phyloP scores from a whole-genome alignment of 2,113 vertebrate genomes.

The Elachura formosa region DNA sequence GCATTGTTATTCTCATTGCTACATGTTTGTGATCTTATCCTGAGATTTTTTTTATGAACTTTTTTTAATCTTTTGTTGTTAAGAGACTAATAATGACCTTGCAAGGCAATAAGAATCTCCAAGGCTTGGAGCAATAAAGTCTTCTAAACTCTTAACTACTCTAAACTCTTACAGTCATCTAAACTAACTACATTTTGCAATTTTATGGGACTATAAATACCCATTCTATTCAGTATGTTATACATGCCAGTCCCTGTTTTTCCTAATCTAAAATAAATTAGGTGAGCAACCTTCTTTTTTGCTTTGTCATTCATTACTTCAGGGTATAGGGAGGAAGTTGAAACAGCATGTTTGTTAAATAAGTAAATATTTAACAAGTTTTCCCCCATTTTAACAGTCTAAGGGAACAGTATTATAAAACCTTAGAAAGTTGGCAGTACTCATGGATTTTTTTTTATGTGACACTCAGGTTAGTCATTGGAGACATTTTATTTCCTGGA shows the following conservation, averaged over 20 bases:
- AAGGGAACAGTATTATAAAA: background rate
- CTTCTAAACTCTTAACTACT: background rate
- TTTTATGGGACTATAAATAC: constrained; percentile 24
- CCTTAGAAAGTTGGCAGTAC: background rate
- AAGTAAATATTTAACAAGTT: constrained; percentile 20
- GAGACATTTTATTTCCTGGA: background rate
- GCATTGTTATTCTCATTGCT: background rate
- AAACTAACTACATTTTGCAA: background rate
- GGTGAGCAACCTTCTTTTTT: background rate
- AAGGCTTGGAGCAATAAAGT: constrained; percentile 13
- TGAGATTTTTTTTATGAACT: background rate
- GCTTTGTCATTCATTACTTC: background rate
- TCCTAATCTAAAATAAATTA: background rate
- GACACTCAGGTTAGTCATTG: background rate
- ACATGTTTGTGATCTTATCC: background rate
- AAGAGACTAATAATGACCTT: background rate
- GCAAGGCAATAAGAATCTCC: background rate
- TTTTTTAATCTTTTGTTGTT: constrained; percentile 2
- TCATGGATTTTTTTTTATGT: background rate
- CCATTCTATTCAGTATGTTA: background rate
- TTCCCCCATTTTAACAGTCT: background rate
- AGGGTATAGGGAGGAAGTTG: background rate
- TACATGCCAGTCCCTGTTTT: background rate
- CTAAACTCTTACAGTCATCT: background rate
- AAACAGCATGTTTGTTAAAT: background rate